Evolutionary conservation across 2,113 vertebrate genomes (phyloP).

Genomic region (Archocentrus centrarchus): DNA sequence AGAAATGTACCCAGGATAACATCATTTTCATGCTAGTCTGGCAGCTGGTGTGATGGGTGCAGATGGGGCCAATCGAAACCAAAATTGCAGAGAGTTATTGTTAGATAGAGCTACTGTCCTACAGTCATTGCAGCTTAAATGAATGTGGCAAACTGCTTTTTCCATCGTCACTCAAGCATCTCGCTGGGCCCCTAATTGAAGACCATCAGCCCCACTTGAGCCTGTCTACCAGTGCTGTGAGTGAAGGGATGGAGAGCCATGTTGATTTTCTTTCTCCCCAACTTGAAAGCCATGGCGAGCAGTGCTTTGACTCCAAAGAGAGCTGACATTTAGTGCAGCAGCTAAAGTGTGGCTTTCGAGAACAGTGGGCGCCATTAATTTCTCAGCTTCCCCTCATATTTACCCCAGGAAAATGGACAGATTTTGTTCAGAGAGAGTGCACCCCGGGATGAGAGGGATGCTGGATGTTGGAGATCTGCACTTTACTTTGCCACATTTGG

Average conservation of each 20-base stretch:
- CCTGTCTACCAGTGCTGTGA: constrained; percentile 41
- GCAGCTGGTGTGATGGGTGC: constrained; percentile 51
- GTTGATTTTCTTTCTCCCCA: constrained; percentile 46
- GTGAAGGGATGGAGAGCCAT: constrained; percentile 15
- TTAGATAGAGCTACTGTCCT: constrained; percentile 29
- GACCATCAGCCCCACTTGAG: constrained; percentile 70
- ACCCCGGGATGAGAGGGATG: constrained; percentile 15
- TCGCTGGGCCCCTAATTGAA: constrained; percentile 65
- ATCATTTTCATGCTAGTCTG: constrained; percentile 60
- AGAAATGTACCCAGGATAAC: constrained; percentile 59
- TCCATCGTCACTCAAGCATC: constrained; percentile 58
- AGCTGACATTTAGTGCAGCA: constrained; percentile 74
- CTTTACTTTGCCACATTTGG: constrained; percentile 26
- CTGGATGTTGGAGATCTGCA: constrained; percentile 9
- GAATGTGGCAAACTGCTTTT: constrained; percentile 69
- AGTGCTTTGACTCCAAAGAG: constrained; percentile 64
- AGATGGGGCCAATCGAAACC: constrained; percentile 53
- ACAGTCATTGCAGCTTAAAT: constrained; percentile 49
- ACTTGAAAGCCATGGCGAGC: constrained; percentile 57
- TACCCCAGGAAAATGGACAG: constrained; percentile 32
- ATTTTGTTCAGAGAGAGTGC: constrained; percentile 2
- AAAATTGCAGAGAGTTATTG: constrained; percentile 64
- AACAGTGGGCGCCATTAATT: constrained; percentile 69
- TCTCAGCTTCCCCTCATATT: constrained; percentile 60
- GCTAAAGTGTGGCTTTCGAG: constrained; percentile 63